Base-by-base conservation (phyloP, 2,113 vertebrate species). In the Camelus bactrianus region DNA sequence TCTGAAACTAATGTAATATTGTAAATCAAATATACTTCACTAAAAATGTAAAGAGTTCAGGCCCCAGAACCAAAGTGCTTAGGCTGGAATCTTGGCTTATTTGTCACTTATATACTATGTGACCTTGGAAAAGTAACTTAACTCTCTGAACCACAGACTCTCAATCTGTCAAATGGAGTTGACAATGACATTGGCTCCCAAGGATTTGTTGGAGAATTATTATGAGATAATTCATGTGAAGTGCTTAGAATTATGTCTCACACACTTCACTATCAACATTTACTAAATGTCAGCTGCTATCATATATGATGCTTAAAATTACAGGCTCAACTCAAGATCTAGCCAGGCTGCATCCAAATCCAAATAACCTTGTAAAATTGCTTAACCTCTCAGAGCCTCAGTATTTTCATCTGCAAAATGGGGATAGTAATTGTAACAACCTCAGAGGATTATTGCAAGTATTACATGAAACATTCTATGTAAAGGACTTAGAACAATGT, bases 351-450 rank as follows among this genome's bases (percentile, higher is more conserved):
- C n/a, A 24, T 54, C 28, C 35, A 94, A 89, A 86, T 87, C 62
- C n/a, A 69, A 86, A 52, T 89, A 30, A 91, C 16, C 30, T 70
- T 95, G 17, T 22, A 92, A 86, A 94, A 94, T 77, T 82, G 42
- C 4, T 93, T 91, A 81, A 76, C 26, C 8, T 94, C 79, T 95
- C 17, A 54, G 56, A 76, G 28, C 54, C 17, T 88, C 56, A n/a
- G 60, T 85, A 80, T 93, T 84, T 81, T 89, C 19, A 58, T 76
- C 52, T 81, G 35, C 24, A 84, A 96, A 87, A 65, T 80, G 46
- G 42, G 11, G 19, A 69, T n/a, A 86, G 10, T 88, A 91, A 83
- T 70, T 70, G 7, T 48, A 84, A 52, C 56, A 42, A 56, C 30
- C 17, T 93, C 24, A 75, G 35, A 67, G 28, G 6, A 9, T 76